Base-by-base conservation (phyloP, 1,140 invertebrate species). In the Pogonognathellus flavescens region DNA sequence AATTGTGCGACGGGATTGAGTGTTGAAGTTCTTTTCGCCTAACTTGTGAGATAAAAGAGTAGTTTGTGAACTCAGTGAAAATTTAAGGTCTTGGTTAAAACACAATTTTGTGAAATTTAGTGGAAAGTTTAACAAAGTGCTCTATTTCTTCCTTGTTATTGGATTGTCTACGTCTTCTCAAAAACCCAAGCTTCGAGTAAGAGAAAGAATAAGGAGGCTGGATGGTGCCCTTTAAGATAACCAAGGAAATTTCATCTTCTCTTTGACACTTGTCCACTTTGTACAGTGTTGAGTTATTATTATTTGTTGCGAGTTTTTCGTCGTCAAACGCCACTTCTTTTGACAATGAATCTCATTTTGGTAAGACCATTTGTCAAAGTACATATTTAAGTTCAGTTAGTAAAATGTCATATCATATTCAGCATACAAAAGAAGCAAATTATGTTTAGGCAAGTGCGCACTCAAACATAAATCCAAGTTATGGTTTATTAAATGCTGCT, bases 301-400 rank as follows among this genome's bases (percentile, higher is more conserved):
- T 76, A 7, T 49, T 50, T 76, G 62, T 76, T 76, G 31, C 31
- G 70, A 31, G 41, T 76, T 76, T 31, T 6, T n/a, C 10, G 70
- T 76, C 70, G 25, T 31, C 31, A 31, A n/a, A 14, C 66, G 20
- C 31, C 25, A 70, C 41, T 76, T 49, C 41, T 18, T 41, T 76
- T 76, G 31, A 76, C 70, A 76, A 76, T 76, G 70, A 76, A 50
- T 76, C 41, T 76, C 70, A 76, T 76, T 76, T 76, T 76, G 70
- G 70, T 76, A 76, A 76, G 13, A 14, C 2, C 53, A 41, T 41
- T 41, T 41, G 31, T 41, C 31, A 41, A 6, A 41, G 31, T 41
- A 41, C 31, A 41, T 41, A 41, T 1, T 41, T 41, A 41, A 41
- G 31, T 41, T 41, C 31, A 41, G 31, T 41, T 41, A 1, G 6